Evolutionary conservation across 2,113 vertebrate genomes (phyloP), one percentile per base, ranked within the genome.

Genomic region (Actenoides lindsayi): DNA sequence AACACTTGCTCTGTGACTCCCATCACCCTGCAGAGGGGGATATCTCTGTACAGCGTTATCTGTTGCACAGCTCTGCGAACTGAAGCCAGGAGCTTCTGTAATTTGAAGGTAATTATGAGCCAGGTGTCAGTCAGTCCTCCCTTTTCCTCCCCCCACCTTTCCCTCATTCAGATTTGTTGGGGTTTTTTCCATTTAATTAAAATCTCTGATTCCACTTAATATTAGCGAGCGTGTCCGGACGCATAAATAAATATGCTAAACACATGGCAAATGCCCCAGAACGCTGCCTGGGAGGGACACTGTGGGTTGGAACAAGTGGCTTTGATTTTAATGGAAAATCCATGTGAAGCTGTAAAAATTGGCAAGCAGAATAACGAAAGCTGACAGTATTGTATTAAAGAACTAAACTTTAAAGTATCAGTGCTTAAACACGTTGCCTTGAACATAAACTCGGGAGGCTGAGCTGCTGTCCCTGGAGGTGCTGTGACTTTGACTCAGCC

Each of bases 151-250:
- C 21, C 41, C 11, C 8, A 50, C 48, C 48, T 50, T 57, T 62
- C 21, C 50, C 41, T 87, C 33, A 9, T 39, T 54, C 62, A 31
- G 24, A 12, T 44, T 35, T 60, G 46, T 20, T 46, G 46, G 19
- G 31, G 54, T 44, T 12, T 59, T 65, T 84, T 17, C 71, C 73
- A 54, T 56, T 86, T 91, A 82, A 94, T 94, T 93, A 94, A 95
- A 75, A 19, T 2, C 28, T 16, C 60, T 48, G 60, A 33, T 87
- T 23, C 69, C 25, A 23, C 30, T 93, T 68, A 71, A 87, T 89
- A 68, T 70, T 46, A 46, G 48, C 16, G 31, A 90, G 73, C 19
- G 0, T 6, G 57, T 39, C 84, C 59, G 81, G 84, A 57, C 6
- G 53, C 67, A 24, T 11, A 59, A 77, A 89, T 87, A 60, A 94